Evolutionary conservation across 2,888 invertebrate species (phyloP).

Genomic region (Fragum whitleyi): DNA sequence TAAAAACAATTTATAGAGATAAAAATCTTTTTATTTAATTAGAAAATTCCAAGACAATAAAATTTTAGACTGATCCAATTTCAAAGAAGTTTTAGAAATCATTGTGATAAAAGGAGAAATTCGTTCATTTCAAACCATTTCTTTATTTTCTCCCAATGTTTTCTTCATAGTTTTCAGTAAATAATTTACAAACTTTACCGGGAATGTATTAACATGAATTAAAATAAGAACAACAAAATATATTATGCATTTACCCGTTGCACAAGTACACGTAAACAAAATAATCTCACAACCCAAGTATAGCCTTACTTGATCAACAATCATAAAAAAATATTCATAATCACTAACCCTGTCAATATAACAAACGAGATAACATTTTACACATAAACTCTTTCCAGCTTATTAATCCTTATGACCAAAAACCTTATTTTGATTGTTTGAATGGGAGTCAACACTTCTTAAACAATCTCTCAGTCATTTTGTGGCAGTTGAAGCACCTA

Average conservation of each 20-base stretch:
- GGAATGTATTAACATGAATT: background rate
- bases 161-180: background rate
- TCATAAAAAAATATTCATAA: background rate
- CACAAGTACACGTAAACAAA: background rate
- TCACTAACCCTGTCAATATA: background rate
- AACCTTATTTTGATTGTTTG: too few relatives aligned
- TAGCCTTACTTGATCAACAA: constrained; percentile 1
- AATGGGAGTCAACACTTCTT: too few relatives aligned
- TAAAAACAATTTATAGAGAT: too few relatives aligned
- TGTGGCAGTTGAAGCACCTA: too few relatives aligned
- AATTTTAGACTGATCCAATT: background rate
- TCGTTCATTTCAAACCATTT: background rate
- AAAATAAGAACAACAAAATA: background rate
- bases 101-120: constrained; percentile 1
- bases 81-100: background rate
- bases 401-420: too few relatives aligned
- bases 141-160: background rate
- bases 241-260: background rate
- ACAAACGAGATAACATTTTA: too few relatives aligned
- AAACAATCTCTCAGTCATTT: too few relatives aligned
- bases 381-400: too few relatives aligned
- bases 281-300: background rate
- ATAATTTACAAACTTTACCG: background rate
- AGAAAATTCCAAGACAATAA: background rate
- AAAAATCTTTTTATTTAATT: background rate